Conservation (phyloP, 2,888 invertebrate genomes). For the Drosophila greeni region DNA sequence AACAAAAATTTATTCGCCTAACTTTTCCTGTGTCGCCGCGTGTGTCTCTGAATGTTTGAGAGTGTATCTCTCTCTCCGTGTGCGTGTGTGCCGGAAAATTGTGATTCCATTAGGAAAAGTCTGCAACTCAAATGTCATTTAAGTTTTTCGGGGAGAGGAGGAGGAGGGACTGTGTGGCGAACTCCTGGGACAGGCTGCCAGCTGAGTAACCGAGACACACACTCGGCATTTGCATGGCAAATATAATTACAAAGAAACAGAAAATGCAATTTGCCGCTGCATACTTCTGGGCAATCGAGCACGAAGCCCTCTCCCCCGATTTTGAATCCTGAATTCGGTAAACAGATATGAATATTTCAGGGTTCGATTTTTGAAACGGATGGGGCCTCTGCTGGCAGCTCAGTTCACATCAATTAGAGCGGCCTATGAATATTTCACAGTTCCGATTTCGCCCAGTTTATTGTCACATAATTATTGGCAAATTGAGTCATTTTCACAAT, state of each 20-base stretch:
- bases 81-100: conserved; percentile 47
- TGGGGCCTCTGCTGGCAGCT: conserved; percentile 6
- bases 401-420: conserved; percentile 61
- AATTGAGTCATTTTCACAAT: conserved; percentile 45
- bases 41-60: conserved; percentile 12
- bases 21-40: conserved; percentile 34
- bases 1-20: conserved; percentile 45
- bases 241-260: conserved; percentile 42
- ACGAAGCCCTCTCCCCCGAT: not conserved
- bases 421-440: conserved; percentile 58
- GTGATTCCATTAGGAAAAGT: conserved; percentile 72
- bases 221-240: conserved; percentile 33
- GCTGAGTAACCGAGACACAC: conserved; percentile 21
- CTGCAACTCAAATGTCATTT: conserved; percentile 69
- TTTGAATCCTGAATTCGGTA: conserved; percentile 1
- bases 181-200: conserved; percentile 12
- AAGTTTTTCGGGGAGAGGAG: conserved; percentile 45
- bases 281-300: conserved; percentile 26
- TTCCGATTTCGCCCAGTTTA: conserved; percentile 33
- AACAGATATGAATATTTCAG: conserved; percentile 27
- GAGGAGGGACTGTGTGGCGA: not conserved
- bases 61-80: conserved; percentile 18
- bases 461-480: conserved; percentile 42
- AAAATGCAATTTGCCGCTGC: conserved; percentile 38
- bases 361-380: not conserved